Conservation (phyloP, 1,140 invertebrate species). For the Aricia agestis region DNA sequence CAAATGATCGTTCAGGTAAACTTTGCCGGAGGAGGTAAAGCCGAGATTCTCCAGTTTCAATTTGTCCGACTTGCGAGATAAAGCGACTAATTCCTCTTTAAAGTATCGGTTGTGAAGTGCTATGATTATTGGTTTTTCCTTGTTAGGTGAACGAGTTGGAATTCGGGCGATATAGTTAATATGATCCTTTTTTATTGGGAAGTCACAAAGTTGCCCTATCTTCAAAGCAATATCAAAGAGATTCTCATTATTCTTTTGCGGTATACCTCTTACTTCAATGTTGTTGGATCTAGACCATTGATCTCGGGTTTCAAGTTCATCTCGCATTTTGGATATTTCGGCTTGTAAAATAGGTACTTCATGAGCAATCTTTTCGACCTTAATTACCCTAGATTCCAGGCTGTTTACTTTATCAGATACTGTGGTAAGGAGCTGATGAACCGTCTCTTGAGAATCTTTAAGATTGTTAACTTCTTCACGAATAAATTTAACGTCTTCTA, state of each 20-base stretch:
- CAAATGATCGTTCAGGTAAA: constrained; percentile 30
- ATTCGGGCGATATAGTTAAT: constrained; percentile 35
- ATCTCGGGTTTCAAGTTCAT: constrained; percentile 23
- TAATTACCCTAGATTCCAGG: constrained; percentile 22
- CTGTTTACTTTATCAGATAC: constrained; percentile 20
- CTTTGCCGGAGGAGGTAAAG: background rate
- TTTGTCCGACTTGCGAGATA: constrained; percentile 20
- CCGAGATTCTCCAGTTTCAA: background rate
- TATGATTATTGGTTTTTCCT: constrained; percentile 28
- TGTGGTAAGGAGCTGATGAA: constrained; percentile 24
- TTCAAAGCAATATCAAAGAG: constrained; percentile 27
- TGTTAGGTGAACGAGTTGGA: constrained; percentile 26
- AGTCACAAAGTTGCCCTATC: constrained; percentile 18
- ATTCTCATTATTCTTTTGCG: constrained; percentile 31
- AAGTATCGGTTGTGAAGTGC: constrained; percentile 29
- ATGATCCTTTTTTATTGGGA: constrained; percentile 26
- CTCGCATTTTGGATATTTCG: constrained; percentile 15
- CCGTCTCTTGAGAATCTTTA: constrained; percentile 26
- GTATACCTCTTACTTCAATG: constrained; percentile 32
- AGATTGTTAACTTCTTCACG: constrained; percentile 24
- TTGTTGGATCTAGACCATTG: constrained; percentile 33
- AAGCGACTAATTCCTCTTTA: constrained; percentile 32
- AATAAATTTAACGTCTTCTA: constrained; percentile 32
- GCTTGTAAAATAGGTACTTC: constrained; percentile 15
- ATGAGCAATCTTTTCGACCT: constrained; percentile 20